phyloP scores from a whole-genome alignment of 2,888 invertebrate species.

The Melieria picta region DNA sequence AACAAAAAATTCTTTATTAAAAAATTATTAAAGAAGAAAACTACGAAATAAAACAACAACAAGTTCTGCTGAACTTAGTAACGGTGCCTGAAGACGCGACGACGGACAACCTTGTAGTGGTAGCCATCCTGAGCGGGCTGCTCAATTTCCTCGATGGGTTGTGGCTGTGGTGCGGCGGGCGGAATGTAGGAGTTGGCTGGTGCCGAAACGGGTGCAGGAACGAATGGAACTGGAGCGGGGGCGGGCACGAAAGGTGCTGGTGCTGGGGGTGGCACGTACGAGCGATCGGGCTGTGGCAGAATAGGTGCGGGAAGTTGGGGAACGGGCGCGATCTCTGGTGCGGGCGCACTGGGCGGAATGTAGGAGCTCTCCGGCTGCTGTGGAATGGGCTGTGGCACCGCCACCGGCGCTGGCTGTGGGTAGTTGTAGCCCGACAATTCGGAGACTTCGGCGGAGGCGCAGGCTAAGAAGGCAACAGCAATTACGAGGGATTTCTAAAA shows the following conservation, averaged over 20 bases:
- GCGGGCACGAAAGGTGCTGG: constrained; percentile 40
- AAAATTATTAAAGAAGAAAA: no score
- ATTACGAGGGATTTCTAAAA: constrained; percentile 52
- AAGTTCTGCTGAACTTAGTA: constrained; percentile 22
- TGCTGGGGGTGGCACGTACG: constrained; percentile 14
- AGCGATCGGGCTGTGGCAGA: not conserved
- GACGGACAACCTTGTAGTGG: constrained; percentile 42
- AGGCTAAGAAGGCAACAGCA: constrained; percentile 51
- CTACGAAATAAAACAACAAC: no score
- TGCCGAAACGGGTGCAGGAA: not conserved
- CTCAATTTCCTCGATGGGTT: constrained; percentile 13
- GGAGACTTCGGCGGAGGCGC: constrained; percentile 54
- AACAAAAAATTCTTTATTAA: no score
- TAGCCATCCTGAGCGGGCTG: constrained; percentile 40
- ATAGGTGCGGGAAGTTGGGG: constrained; percentile 9
- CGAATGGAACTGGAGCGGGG: no score
- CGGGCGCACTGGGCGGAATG: constrained; percentile 34
- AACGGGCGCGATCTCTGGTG: constrained; percentile 17
- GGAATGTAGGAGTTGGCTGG: constrained; percentile 41
- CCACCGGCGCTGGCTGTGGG: constrained; percentile 31
- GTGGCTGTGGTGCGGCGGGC: constrained; percentile 17
- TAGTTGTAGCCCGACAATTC: constrained; percentile 49
- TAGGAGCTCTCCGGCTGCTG: constrained; percentile 5
- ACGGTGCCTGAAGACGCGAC: constrained; percentile 39
- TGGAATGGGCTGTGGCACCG: constrained; percentile 5